These are phyloP conservation scores for Papilio protenor DNA, from an alignment of 2,888 invertebrate species.

Conservation along the genomic window DNA sequence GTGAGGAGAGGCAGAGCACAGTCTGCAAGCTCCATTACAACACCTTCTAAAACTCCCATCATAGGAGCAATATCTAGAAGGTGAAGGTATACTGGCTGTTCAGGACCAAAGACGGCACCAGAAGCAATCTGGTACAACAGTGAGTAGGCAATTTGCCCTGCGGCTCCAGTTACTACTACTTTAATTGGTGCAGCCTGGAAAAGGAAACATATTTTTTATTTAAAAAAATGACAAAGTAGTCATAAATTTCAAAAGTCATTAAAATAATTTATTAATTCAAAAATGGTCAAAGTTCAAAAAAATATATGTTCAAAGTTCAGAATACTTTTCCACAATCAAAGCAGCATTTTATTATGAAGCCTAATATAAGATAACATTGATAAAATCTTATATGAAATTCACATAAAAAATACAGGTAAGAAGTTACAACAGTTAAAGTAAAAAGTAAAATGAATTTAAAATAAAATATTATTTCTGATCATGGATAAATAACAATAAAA, in stretches of 20 bases:
- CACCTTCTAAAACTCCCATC: conserved; percentile 98
- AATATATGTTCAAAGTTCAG: background rate
- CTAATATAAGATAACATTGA: background rate
- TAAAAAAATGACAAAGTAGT: conserved; percentile 1
- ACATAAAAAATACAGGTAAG: background rate
- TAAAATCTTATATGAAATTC: background rate
- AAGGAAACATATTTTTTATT: conserved; percentile 39
- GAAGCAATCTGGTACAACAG: conserved; percentile 97
- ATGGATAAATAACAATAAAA: background rate
- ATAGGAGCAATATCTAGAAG: conserved; percentile 97
- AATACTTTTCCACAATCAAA: background rate
- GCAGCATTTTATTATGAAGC: background rate
- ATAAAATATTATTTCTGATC: background rate
- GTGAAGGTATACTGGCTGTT: conserved; percentile 94
- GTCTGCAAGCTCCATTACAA: conserved; percentile 98
- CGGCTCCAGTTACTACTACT: conserved; percentile 99
- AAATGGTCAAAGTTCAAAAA: conserved; percentile 4
- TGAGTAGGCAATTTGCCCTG: conserved; percentile 99
- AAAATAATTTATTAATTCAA: conserved; percentile 37
- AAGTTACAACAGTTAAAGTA: background rate
- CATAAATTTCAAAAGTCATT: conserved; percentile 41
- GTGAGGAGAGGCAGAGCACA: conserved; percentile 95
- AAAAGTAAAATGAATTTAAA: background rate
- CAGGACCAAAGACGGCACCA: conserved; percentile 96
- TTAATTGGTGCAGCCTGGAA: conserved; percentile 92